Conservation (phyloP, 2,888 invertebrate species). For the Poecilus cupreus region DNA sequence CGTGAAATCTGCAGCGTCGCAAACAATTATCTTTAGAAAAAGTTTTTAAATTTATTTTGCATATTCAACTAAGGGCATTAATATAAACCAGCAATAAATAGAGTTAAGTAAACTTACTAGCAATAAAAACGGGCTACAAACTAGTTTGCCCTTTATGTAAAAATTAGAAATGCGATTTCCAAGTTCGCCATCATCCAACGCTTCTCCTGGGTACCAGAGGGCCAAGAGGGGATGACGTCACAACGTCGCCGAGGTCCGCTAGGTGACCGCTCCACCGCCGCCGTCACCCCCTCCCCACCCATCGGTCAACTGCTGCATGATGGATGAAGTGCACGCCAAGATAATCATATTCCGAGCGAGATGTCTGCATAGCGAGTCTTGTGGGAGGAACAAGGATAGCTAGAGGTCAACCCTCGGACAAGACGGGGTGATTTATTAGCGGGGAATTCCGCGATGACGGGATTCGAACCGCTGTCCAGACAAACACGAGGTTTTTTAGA, state of each 20-base stretch:
- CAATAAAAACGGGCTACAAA: too few relatives aligned
- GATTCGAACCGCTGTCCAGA: neutral
- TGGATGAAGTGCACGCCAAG: conserved; percentile 57
- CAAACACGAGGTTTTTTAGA: too few relatives aligned
- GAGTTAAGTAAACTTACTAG: too few relatives aligned
- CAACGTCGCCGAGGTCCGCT: conserved; percentile 2
- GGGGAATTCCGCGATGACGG: conserved; percentile 35
- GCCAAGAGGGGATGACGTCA: neutral
- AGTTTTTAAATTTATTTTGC: too few relatives aligned
- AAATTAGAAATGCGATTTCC: too few relatives aligned
- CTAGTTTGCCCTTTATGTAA: too few relatives aligned
- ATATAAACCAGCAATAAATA: too few relatives aligned
- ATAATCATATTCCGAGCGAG: conserved; percentile 56
- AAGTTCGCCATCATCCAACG: neutral
- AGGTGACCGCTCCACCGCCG: neutral
- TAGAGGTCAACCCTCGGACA: conserved; percentile 3
- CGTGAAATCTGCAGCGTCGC: too few relatives aligned
- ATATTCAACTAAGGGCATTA: too few relatives aligned
- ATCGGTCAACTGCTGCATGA: conserved; percentile 48
- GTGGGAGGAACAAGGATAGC: neutral
- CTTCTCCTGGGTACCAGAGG: neutral
- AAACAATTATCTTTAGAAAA: too few relatives aligned
- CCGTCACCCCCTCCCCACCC: neutral
- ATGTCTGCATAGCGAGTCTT: neutral
- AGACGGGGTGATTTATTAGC: conserved; percentile 50